These are phyloP conservation scores for Cecidostiba fungosa DNA, from an alignment of 2,888 invertebrate species.

Conservation along the genomic window DNA sequence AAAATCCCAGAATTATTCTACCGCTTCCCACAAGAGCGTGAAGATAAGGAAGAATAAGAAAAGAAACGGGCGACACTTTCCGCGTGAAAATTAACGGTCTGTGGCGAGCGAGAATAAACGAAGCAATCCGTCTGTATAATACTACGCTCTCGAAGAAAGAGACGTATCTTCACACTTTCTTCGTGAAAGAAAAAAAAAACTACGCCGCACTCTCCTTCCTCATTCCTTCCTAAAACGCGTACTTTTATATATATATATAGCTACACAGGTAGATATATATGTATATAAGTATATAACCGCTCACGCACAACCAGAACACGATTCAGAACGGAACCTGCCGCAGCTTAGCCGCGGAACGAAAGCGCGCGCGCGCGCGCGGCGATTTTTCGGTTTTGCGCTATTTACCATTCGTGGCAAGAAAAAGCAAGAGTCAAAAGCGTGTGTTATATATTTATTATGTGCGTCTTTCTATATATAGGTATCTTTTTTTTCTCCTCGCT, in stretches of 20 bases:
- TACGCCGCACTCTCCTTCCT: background rate
- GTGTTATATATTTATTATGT: background rate
- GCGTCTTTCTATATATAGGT: background rate
- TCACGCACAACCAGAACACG: background rate
- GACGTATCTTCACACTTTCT: conserved; percentile 10
- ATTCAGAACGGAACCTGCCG: conserved; percentile 61
- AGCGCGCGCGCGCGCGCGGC: conserved; percentile 34
- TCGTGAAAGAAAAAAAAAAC: background rate
- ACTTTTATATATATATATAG: background rate
- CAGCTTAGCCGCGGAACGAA: conserved; percentile 60
- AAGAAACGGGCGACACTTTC: conserved; percentile 34
- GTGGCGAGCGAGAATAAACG: background rate
- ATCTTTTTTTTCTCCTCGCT: background rate
- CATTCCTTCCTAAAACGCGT: background rate
- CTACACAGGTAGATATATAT: background rate
- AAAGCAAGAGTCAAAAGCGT: conserved; percentile 75
- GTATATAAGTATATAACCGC: background rate
- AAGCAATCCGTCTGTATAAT: background rate
- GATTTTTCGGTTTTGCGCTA: conserved; percentile 72
- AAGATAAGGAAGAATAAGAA: background rate
- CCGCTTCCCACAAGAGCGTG: background rate
- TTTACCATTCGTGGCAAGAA: conserved; percentile 72
- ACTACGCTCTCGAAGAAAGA: background rate
- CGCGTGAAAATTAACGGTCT: conserved; percentile 38
- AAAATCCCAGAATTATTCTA: conserved; percentile 12